Evolutionary conservation across 2,888 invertebrate species (phyloP).

Genomic region (Chromoteleia sp.): DNA sequence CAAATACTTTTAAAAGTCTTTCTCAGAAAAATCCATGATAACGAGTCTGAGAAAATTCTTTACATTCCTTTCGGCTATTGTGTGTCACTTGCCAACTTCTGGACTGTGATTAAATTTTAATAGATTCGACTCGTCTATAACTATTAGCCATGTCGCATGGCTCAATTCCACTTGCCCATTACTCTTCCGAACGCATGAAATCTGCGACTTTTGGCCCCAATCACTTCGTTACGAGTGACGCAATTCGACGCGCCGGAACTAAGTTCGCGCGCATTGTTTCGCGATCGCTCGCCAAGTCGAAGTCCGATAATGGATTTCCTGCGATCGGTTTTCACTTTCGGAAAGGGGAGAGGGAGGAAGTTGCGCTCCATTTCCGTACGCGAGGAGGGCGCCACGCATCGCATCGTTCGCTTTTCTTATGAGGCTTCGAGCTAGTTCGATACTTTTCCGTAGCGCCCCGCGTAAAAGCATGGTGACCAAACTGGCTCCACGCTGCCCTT

Average conservation of each 20-base stretch:
- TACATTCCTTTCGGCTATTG: constrained; percentile 37
- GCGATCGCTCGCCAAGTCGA: neutral
- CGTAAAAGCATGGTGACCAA: constrained; percentile 71
- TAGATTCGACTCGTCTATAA: constrained; percentile 20
- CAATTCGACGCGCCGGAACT: neutral
- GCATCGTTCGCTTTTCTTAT: constrained; percentile 77
- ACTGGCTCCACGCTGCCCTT: constrained; percentile 50
- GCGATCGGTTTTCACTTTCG: constrained; percentile 49
- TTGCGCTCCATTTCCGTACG: neutral
- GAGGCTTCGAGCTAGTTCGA: constrained; percentile 71
- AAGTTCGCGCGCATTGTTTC: constrained; percentile 35
- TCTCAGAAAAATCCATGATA: constrained; percentile 36
- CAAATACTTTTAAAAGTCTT: constrained; percentile 25
- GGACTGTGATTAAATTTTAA: constrained; percentile 33
- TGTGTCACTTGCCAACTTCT: constrained; percentile 35
- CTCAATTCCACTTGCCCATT: neutral
- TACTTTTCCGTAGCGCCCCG: constrained; percentile 75
- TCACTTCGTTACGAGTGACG: neutral
- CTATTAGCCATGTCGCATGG: neutral
- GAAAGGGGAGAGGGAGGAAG: constrained; percentile 46
- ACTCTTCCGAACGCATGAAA: neutral
- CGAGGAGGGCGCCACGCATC: constrained; percentile 81
- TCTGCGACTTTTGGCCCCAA: neutral
- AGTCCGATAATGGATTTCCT: constrained; percentile 42
- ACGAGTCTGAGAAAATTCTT: constrained; percentile 38